phyloP scores from a whole-genome alignment of 2,113 vertebrate genomes.

The Hippopotamus amphibius region DNA sequence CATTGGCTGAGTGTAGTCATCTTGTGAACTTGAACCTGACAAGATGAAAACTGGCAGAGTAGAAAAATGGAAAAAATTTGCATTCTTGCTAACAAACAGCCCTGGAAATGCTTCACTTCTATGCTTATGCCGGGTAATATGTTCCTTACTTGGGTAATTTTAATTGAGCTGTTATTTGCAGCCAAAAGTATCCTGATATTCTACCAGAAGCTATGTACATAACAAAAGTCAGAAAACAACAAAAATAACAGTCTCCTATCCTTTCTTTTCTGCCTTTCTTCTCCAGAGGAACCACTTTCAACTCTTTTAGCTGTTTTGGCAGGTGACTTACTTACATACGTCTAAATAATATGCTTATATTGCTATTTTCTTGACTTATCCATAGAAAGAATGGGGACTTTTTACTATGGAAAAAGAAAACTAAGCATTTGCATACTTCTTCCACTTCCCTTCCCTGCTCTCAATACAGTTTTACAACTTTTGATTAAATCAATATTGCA shows the following conservation, averaged over 20 bases:
- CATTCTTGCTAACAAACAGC: not conserved
- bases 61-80: constrained; percentile 4
- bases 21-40: not conserved
- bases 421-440: not conserved
- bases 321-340: not conserved
- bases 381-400: not conserved
- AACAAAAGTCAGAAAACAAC: not conserved
- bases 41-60: not conserved
- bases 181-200: not conserved
- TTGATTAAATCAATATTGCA: not conserved
- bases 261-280: not conserved
- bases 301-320: not conserved
- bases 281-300: not conserved
- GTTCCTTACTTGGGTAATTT: not conserved
- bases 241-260: not conserved
- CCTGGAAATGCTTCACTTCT: not conserved
- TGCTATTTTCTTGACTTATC: not conserved
- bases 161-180: not conserved
- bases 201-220: not conserved
- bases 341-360: not conserved
- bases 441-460: not conserved
- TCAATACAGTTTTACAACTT: not conserved
- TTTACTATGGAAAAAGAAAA: not conserved
- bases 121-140: not conserved
- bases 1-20: not conserved